Base-by-base conservation (phyloP, 1,140 invertebrate genomes). In the Mya arenaria region DNA sequence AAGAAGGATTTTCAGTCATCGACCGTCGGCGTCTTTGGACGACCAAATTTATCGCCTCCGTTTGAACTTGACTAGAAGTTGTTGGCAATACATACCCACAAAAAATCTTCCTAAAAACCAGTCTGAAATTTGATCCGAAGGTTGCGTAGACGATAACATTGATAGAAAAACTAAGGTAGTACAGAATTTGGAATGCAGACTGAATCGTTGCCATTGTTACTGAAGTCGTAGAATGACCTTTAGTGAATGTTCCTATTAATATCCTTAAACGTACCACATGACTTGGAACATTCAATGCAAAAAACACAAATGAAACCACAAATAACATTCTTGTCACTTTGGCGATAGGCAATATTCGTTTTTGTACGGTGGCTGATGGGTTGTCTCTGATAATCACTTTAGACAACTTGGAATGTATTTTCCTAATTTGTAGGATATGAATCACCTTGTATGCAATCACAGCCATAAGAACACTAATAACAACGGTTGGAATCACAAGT, bases 311-410 rank as follows among this genome's bases (percentile, higher is more conserved):
- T 0, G 96, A 97, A 17, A 97, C 96, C 30, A 97, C 92, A 0
- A 97, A 93, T 6, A 97, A 93, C 95, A 97, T 96, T 90, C 96
- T 95, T 1, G 96, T 97, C 19, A 97, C 95, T 89, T 95, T 96
- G 8, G 94, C 92, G 86, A 96, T 95, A 19, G 95, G 94, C 30
- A 44, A 73, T n/a, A n/a, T n/a, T 36, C 6, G 28, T 2, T 44
- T 36, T 34, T 65, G 68, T 41, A 60, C 19, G 39, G 19, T 62
- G 66, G 44, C 41, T 63, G 68, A 48, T n/a, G n/a, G n/a, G n/a
- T n/a, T n/a, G n/a, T n/a, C n/a, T n/a, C n/a, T n/a, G n/a, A n/a
- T n/a, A n/a, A n/a, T n/a, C n/a, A n/a, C n/a, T n/a, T n/a, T n/a
- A n/a, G n/a, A n/a, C n/a, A n/a, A 74, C 62, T 72, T 19, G 80